A percentile compares a stretch with the other conserved stretches of the same genome.
Conservation (phyloP, 2,113 vertebrate species). For the Tychaedon coryphoeus region DNA sequence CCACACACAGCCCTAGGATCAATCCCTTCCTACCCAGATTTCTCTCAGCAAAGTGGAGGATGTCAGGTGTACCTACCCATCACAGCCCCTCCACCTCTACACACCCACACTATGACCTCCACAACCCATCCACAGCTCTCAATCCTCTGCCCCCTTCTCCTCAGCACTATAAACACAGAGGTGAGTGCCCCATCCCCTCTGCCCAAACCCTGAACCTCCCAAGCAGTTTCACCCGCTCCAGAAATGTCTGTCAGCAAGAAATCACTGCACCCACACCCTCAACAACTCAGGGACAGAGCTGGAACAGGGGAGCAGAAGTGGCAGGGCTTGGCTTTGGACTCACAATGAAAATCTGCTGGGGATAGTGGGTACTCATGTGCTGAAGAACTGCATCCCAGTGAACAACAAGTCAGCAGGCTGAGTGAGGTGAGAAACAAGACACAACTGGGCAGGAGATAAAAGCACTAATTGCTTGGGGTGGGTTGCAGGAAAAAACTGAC, state of each 20-base stretch:
- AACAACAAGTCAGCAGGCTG: not conserved
- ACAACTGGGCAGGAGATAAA: not conserved
- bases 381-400: not conserved
- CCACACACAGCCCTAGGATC: fast-evolving
- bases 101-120: fast-evolving
- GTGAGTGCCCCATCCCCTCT: not conserved
- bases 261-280: not conserved
- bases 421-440: not conserved
- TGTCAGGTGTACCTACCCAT: not conserved
- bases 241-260: not conserved
- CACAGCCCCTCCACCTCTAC: not conserved
- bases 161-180: not conserved
- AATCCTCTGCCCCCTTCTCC: not conserved
- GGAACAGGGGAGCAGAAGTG: not conserved
- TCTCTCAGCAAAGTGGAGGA: not conserved
- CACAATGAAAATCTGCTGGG: not conserved
- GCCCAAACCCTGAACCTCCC: fast-evolving
- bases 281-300: not conserved
- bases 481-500: conserved; percentile 2
- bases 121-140: fast-evolving
- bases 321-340: not conserved
- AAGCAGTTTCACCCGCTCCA: not conserved
- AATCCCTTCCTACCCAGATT: fast-evolving
- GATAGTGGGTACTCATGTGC: fast-evolving
- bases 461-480: not conserved